Percentiles rank a stretch among this genome's conserved stretches.
Conservation (phyloP, 2,797 vertebrate genomes). For the Lacerta bilineata region DNA sequence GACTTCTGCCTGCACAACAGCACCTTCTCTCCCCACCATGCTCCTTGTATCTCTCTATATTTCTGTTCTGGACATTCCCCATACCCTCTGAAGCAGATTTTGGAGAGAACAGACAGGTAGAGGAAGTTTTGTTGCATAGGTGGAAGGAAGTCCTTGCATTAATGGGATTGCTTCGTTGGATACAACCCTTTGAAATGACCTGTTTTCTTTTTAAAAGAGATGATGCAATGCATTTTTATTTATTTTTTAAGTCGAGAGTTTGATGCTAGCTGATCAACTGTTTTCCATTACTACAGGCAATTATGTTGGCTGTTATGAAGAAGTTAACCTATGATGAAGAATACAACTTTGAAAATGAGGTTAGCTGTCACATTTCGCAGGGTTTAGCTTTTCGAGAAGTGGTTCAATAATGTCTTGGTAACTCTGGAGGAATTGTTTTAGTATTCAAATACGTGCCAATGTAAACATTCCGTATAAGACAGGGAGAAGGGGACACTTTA, state of each 20-base stretch:
- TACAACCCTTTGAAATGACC: neutral
- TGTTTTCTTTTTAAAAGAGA: neutral
- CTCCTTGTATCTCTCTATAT: too few species aligned
- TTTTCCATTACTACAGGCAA: conserved; percentile 81
- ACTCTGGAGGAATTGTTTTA: neutral
- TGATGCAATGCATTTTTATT: neutral
- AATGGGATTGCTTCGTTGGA: too few species aligned
- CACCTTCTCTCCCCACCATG: too few species aligned
- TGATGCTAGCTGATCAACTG: conserved; percentile 9
- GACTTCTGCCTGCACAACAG: neutral
- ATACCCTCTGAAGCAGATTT: too few species aligned
- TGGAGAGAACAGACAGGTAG: too few species aligned
- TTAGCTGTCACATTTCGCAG: conserved; percentile 70
- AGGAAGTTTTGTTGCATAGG: too few species aligned
- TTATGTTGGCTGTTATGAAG: conserved; percentile 98
- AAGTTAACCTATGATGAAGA: conserved; percentile 98
- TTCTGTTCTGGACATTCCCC: too few species aligned
- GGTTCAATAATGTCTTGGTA: neutral
- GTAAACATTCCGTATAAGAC: neutral
- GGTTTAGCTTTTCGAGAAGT: conserved; percentile 20
- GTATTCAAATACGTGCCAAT: neutral
- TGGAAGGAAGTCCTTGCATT: too few species aligned
- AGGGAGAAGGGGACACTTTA: neutral
- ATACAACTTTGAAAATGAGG: conserved; percentile 99
- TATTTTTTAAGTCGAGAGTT: neutral